Conservation (phyloP, 2,888 invertebrate species). For the Cecidostiba fungosa region DNA sequence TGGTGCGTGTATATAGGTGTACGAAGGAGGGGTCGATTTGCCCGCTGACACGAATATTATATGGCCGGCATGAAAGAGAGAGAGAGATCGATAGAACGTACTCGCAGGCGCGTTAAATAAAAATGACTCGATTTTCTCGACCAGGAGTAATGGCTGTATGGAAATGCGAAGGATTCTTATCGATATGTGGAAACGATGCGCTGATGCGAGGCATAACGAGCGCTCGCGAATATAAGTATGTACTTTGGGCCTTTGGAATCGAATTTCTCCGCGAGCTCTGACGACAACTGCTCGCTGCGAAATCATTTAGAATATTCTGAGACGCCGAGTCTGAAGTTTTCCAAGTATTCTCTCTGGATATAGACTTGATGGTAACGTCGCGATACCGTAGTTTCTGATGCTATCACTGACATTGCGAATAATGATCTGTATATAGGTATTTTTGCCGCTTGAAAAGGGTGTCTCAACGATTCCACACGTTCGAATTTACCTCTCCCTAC, state of each 20-base stretch:
- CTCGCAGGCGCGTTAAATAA: constrained; percentile 19
- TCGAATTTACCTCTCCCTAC: neutral
- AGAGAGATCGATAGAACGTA: constrained; percentile 8
- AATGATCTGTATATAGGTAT: no score
- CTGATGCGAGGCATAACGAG: neutral
- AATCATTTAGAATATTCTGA: neutral
- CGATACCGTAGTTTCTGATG: no score
- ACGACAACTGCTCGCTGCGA: neutral
- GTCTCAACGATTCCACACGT: neutral
- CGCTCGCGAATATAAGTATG: neutral
- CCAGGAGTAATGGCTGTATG: neutral
- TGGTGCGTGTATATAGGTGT: neutral
- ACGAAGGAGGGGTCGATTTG: neutral
- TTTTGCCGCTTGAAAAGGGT: no score
- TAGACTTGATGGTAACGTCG: no score
- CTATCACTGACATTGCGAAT: no score
- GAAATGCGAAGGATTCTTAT: constrained; percentile 9
- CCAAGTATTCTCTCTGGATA: neutral
- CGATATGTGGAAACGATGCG: neutral
- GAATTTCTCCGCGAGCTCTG: neutral
- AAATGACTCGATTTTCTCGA: constrained; percentile 4
- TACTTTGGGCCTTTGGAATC: neutral
- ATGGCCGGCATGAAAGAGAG: neutral
- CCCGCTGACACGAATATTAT: constrained; percentile 14
- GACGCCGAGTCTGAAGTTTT: neutral